A percentile compares a stretch with the other conserved stretches of the same genome.
phyloP scores from a whole-genome alignment of 2,797 vertebrate genomes.

The Myripristis jacobus region DNA sequence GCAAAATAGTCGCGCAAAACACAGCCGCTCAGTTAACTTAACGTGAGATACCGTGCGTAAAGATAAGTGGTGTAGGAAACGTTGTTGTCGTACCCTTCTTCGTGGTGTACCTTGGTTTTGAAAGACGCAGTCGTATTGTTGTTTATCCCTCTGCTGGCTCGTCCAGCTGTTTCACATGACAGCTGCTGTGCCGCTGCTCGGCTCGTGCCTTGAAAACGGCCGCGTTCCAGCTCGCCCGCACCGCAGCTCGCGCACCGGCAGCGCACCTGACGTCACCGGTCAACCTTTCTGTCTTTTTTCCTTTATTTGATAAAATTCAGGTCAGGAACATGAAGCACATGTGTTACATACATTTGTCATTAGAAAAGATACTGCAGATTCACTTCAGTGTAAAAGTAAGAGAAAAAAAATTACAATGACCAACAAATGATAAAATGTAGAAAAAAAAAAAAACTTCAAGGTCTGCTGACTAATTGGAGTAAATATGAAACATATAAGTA shows the following conservation, averaged over 20 bases:
- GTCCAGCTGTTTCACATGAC: slow-evolving; percentile 84
- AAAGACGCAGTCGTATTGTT: slow-evolving; percentile 61
- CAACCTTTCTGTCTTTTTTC: too few relatives aligned
- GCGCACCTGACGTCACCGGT: not conserved
- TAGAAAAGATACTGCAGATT: too few relatives aligned
- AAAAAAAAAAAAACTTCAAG: too few relatives aligned
- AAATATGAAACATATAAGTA: too few relatives aligned
- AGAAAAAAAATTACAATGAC: too few relatives aligned
- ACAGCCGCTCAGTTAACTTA: slow-evolving; percentile 8
- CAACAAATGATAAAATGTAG: too few relatives aligned
- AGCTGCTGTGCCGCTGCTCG: slow-evolving; percentile 60
- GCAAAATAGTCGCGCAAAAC: slow-evolving; percentile 54
- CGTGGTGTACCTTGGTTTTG: slow-evolving; percentile 59
- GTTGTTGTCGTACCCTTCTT: not conserved
- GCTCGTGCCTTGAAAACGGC: slow-evolving; percentile 31
- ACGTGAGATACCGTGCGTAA: not conserved
- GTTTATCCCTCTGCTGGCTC: slow-evolving; percentile 75
- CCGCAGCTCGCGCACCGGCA: not conserved
- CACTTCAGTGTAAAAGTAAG: too few relatives aligned
- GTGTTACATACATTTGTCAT: too few relatives aligned
- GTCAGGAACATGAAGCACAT: too few relatives aligned
- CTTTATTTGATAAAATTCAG: too few relatives aligned
- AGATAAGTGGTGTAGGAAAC: not conserved
- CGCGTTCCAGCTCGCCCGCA: slow-evolving; percentile 34
- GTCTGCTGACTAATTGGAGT: too few relatives aligned